A percentile compares a stretch with the other conserved stretches of the same genome.
Evolutionary conservation across 2,113 vertebrate species (phyloP).

Genomic region (Sigmodon hispidus): DNA sequence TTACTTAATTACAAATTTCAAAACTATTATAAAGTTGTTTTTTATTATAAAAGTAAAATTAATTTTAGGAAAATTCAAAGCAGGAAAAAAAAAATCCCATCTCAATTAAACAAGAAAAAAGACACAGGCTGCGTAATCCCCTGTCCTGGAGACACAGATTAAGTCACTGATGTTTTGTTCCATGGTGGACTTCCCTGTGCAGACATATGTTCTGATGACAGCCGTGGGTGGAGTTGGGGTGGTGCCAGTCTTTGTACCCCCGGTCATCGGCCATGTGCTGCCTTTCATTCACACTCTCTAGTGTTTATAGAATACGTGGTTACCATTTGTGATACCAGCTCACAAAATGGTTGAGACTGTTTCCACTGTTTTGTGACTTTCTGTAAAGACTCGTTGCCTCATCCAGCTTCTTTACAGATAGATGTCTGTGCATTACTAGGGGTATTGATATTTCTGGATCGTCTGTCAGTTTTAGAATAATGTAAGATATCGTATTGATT

Average conservation of each 20-base stretch:
- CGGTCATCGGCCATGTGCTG: neutral
- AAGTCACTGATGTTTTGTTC: neutral
- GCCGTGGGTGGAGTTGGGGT: neutral
- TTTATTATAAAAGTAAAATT: conserved; percentile 49
- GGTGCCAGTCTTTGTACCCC: neutral
- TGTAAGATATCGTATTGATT: neutral
- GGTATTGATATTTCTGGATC: neutral
- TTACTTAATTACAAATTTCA: conserved; percentile 43
- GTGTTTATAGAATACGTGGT: neutral
- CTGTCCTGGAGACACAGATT: neutral
- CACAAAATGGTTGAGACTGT: neutral
- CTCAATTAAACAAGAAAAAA: conserved; percentile 30
- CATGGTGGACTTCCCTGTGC: neutral
- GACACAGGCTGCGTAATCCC: neutral
- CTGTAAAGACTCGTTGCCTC: neutral
- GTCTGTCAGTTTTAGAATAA: neutral
- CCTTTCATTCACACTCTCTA: neutral
- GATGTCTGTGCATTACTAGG: neutral
- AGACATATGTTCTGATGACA: neutral
- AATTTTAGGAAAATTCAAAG: conserved; percentile 11
- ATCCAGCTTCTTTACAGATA: neutral
- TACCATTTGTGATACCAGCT: neutral
- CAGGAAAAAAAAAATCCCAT: neutral
- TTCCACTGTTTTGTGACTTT: neutral
- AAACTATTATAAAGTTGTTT: neutral